Evolutionary conservation across 2,888 invertebrate species (phyloP).

Genomic region (Helobdella robusta): DNA sequence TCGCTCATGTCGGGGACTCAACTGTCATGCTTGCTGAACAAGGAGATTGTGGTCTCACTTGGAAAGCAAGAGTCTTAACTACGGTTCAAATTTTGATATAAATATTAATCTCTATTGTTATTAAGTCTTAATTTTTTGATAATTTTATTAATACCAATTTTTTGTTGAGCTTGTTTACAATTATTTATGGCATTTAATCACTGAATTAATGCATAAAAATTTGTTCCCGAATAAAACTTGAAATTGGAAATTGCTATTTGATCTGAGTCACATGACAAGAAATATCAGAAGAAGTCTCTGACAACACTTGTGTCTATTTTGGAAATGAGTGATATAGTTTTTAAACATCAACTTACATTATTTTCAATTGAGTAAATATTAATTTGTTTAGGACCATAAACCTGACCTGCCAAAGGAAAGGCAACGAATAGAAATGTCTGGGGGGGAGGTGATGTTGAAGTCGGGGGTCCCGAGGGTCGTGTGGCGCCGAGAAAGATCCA

Average conservation of each 20-base stretch:
- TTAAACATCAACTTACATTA: too few species aligned
- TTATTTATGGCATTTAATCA: background rate
- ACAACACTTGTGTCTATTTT: too few species aligned
- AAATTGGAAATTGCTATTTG: too few species aligned
- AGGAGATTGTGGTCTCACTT: background rate
- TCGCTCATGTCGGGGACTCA: constrained; percentile 97
- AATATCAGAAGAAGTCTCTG: too few species aligned
- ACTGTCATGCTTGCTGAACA: constrained; percentile 74
- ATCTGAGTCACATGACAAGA: too few species aligned
- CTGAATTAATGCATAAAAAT: too few species aligned
- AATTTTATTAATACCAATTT: background rate
- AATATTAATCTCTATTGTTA: background rate
- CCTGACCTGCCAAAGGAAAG: constrained; percentile 78
- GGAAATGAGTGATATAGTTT: too few species aligned
- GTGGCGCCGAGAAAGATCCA: constrained; percentile 74
- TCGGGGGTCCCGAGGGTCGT: constrained; percentile 87
- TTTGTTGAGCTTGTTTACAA: constrained; percentile 12
- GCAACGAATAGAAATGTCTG: constrained; percentile 61
- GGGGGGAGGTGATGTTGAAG: constrained; percentile 58
- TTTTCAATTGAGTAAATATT: too few species aligned
- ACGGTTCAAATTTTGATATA: background rate
- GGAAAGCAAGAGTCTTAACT: background rate
- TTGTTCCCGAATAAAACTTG: too few species aligned
- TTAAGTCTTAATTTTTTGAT: background rate
- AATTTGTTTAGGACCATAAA: constrained; percentile 80